Evolutionary conservation across 2,113 vertebrate genomes (phyloP), one percentile per base, ranked within the genome.

Genomic region (Ranitomeya imitator): DNA sequence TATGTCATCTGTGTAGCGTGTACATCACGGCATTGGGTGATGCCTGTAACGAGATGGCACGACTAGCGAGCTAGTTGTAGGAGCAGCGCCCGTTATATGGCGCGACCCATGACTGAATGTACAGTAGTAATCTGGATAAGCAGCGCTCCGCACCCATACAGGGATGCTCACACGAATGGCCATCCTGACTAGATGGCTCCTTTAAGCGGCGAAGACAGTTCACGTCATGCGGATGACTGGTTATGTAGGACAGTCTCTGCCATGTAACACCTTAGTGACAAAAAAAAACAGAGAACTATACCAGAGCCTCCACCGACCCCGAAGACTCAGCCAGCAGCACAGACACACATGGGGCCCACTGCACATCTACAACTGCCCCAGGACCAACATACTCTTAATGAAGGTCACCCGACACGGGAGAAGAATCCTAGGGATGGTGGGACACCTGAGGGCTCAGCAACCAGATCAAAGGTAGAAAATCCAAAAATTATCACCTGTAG

Each of bases 161-260:
- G 45, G 19, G 37, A 16, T 55, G 16, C 13, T 26, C 26, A 45
- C 14, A 14, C 15, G 61, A 83, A 31, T 31, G 65, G 23, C 45
- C 21, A 16, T 37, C 73, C 16, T 26, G 74, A 69, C 57, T 21
- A 5, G 21, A 2, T 80, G 61, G 14, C 23, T 13, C 4, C 45
- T 67, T 92, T 93, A 93, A 93, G 37, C 0, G 4, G 0, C 52
- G 76, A 90, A 84, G 0, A 73, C 90, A 90, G 83, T 82, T 65
- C 90, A 90, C 92, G 87, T 23, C 91, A 93, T 93, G 91, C 92
- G 93, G 93, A 93, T 91, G 92, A 88, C 92, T 94, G 93, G 63
- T 0, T 93, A 93, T 93, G 88, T 92, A 92, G 93, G 93, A 90
- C 93, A 92, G 91, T 88, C 89, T 92, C 88, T 67, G 79, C 18